Conservation (phyloP, 2,888 invertebrate species). For the Rhopalosiphum nymphaeae region DNA sequence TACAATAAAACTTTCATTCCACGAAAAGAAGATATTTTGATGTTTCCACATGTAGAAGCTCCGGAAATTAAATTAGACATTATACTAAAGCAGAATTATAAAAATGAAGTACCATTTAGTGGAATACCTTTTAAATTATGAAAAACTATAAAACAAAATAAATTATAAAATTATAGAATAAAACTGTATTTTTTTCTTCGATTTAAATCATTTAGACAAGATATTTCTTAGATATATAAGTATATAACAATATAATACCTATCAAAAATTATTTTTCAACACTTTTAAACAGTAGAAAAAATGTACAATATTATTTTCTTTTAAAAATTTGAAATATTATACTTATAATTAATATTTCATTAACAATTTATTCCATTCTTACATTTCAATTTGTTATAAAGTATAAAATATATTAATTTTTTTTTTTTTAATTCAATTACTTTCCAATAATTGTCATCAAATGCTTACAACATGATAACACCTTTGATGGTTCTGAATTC, state of each 20-base stretch:
- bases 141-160: background rate
- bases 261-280: background rate
- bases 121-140: constrained; percentile 52
- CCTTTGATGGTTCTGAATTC: constrained; percentile 53
- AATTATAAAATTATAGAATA: background rate
- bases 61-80: constrained; percentile 47
- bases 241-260: background rate
- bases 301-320: background rate
- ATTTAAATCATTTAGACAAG: background rate
- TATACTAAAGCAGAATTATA: constrained; percentile 47
- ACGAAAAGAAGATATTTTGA: constrained; percentile 29
- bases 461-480: constrained; percentile 53
- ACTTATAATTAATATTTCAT: background rate
- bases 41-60: constrained; percentile 33
- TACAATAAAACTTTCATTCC: constrained; percentile 48
- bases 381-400: background rate
- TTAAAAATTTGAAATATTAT: background rate
- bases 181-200: background rate
- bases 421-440: background rate
- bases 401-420: constrained; percentile 5
- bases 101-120: constrained; percentile 44
- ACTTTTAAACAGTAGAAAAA: background rate
- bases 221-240: background rate
- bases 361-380: background rate
- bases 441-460: constrained; percentile 31